Conservation (phyloP, 2,888 invertebrate genomes). For the Alcis repandata region DNA sequence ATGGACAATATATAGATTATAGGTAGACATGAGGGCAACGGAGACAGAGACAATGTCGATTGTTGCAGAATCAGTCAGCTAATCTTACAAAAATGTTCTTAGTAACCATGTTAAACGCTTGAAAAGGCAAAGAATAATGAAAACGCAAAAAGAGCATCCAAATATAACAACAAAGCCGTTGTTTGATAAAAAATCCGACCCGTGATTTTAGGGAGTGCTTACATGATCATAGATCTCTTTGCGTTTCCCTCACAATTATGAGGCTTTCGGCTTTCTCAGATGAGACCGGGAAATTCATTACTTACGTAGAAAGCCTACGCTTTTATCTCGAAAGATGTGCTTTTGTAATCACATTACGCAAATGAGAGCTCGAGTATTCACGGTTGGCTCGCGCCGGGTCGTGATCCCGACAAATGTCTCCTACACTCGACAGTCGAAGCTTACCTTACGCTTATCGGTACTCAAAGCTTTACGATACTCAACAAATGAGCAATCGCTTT, state of each 20-base stretch:
- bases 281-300: conserved; percentile 80
- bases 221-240: conserved; percentile 48
- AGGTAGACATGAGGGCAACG: too few relatives aligned
- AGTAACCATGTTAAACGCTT: background rate
- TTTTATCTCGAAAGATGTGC: conserved; percentile 85
- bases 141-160: conserved; percentile 8
- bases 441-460: conserved; percentile 61
- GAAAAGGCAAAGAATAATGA: background rate
- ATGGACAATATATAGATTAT: too few relatives aligned
- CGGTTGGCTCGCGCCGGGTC: conserved; percentile 79
- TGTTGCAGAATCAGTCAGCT: too few relatives aligned
- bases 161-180: conserved; percentile 11
- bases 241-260: conserved; percentile 67
- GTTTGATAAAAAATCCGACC: conserved; percentile 14
- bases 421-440: conserved; percentile 71
- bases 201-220: conserved; percentile 32
- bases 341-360: conserved; percentile 86
- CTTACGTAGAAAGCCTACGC: conserved; percentile 80
- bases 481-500: conserved; percentile 30
- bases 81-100: background rate
- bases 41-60: too few relatives aligned
- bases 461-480: conserved; percentile 44
- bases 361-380: conserved; percentile 82
- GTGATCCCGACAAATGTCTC: conserved; percentile 81
- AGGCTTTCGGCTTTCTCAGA: conserved; percentile 67